Conservation (phyloP, 2,113 vertebrate species). For the Phocoena phocoena region DNA sequence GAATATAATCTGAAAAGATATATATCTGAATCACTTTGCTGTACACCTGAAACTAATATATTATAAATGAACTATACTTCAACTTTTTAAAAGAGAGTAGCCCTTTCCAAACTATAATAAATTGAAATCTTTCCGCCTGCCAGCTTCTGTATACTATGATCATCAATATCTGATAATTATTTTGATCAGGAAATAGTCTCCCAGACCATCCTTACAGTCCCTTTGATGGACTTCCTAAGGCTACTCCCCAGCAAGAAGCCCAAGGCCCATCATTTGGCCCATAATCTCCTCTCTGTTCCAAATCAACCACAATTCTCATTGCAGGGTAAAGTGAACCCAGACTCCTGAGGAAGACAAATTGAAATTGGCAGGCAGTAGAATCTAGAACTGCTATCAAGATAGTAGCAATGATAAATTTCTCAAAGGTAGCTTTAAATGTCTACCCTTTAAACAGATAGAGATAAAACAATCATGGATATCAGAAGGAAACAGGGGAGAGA, state of each 20-base stretch:
- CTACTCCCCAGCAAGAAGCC: background rate
- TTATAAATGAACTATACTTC: background rate
- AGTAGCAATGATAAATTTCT: background rate
- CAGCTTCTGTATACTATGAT: background rate
- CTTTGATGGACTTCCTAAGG: background rate
- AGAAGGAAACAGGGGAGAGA: background rate
- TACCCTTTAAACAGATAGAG: background rate
- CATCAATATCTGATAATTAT: background rate
- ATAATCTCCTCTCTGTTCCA: background rate
- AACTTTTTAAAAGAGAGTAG: background rate
- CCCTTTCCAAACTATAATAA: background rate
- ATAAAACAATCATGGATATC: background rate
- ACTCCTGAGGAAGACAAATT: background rate
- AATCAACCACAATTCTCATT: background rate
- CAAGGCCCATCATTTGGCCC: background rate
- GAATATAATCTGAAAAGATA: background rate
- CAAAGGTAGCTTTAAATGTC: background rate
- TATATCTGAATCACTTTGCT: background rate
- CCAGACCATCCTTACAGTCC: background rate
- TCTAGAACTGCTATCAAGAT: background rate
- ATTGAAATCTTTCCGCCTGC: background rate
- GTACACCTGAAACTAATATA: background rate
- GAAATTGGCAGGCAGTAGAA: background rate
- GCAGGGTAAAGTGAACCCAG: background rate
- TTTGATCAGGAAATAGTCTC: background rate